Evolutionary conservation across 1,140 invertebrate species (phyloP).

Genomic region (Drosophila watanabei): DNA sequence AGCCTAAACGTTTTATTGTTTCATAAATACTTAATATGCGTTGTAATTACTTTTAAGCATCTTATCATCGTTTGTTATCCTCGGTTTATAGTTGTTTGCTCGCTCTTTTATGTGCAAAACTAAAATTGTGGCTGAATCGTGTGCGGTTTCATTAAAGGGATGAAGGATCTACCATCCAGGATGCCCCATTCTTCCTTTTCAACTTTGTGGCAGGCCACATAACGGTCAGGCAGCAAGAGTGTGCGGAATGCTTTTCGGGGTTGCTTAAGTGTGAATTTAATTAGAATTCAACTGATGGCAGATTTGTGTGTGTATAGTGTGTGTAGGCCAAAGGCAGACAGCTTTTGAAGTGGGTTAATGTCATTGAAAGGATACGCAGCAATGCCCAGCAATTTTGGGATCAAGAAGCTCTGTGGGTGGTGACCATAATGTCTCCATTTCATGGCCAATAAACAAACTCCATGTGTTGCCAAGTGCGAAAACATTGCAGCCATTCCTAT

Average conservation of each 20-base stretch:
- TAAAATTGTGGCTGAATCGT: constrained; percentile 44
- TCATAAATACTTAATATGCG: constrained; percentile 80
- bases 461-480: constrained; percentile 43
- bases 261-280: constrained; percentile 67
- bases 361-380: constrained; percentile 7
- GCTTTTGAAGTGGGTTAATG: constrained; percentile 60
- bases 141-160: constrained; percentile 47
- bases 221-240: constrained; percentile 40
- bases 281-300: constrained; percentile 63
- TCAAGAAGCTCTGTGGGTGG: constrained; percentile 18
- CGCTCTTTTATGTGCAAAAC: constrained; percentile 37
- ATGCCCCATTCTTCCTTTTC: constrained; percentile 25
- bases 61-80: constrained; percentile 61
- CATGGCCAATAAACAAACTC: constrained; percentile 49
- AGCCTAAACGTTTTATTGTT: constrained; percentile 77
- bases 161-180: background rate
- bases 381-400: constrained; percentile 4
- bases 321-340: constrained; percentile 3
- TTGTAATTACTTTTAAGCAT: constrained; percentile 73
- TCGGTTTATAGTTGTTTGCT: constrained; percentile 25
- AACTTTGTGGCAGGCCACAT: constrained; percentile 52
- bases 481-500: constrained; percentile 42
- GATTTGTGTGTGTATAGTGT: constrained; percentile 18
- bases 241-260: constrained; percentile 39
- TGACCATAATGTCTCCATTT: constrained; percentile 52